A percentile compares a stretch with the other conserved stretches of the same genome.
Conservation (phyloP, 1,140 invertebrate genomes). For the Dolichoris vasculosae region DNA sequence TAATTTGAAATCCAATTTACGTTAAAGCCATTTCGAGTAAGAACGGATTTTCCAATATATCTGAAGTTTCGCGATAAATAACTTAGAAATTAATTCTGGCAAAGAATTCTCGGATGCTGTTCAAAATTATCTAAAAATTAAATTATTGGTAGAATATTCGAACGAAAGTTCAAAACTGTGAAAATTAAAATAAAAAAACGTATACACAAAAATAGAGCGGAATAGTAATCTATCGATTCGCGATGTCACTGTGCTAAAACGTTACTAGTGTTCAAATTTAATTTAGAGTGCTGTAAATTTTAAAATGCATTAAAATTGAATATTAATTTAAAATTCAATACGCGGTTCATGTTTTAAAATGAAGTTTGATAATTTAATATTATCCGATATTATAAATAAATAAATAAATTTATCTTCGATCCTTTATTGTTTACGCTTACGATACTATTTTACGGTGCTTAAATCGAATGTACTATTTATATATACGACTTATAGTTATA, state of each 20-base stretch:
- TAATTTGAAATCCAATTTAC: too few species aligned
- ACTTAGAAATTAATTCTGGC: background rate
- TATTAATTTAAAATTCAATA: background rate
- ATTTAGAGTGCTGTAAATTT: too few species aligned
- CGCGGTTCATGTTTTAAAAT: background rate
- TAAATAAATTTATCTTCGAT: background rate
- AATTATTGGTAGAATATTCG: background rate
- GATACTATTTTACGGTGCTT: slow-evolving; percentile 19
- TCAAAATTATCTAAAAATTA: background rate
- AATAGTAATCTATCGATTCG: background rate
- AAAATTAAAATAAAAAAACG: background rate
- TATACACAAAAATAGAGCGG: background rate
- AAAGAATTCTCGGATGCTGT: background rate
- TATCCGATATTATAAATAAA: background rate
- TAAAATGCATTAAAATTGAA: background rate
- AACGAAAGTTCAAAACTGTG: background rate
- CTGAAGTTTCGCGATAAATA: background rate
- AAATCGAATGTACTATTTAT: slow-evolving; percentile 9
- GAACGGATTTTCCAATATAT: too few species aligned
- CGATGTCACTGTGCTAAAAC: background rate
- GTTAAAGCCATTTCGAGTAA: too few species aligned
- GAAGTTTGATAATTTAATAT: background rate
- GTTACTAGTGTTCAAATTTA: background rate
- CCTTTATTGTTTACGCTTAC: background rate
- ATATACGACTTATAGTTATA: background rate